Base-by-base conservation (phyloP, 1,140 invertebrate species). In the Scaptomyza hsui region DNA sequence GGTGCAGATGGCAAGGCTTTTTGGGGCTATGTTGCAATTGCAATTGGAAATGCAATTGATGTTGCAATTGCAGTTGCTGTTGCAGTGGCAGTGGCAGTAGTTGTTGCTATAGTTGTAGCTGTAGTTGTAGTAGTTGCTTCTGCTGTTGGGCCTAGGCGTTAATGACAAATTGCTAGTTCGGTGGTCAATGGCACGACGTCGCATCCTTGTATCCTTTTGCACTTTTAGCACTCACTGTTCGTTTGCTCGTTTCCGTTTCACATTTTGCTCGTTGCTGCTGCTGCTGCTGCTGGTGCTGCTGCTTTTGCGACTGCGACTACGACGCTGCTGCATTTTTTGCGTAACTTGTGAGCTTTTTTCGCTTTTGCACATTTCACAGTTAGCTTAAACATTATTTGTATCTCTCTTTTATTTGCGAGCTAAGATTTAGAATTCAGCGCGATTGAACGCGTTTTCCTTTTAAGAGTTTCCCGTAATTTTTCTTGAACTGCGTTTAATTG, bases 281-380 rank as follows among this genome's bases (percentile, higher is more conserved):
- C 26, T 68, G 53, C 61, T 62, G 62, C 53, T 21, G 19, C 19
- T 21, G 19, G 2, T 21, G 19, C 19, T 21, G 26, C 26, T 29
- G 26, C 26, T 37, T 37, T 37, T 62, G 41, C 42, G 57, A 44
- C 55, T 70, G 55, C 35, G 51, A 44, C 55, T 70, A 49, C 35
- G 51, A 56, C 47, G 67, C 67, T 81, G 81, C 73, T 85, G 78
- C 74, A 81, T 81, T 81, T 86, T 88, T 86, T 86, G 53, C 81
- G 82, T 76, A 86, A 88, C 74, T 85, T 88, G 45, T 86, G 82
- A 75, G 72, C 72, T 71, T 77, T 63, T 71, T 64, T 73, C 49
- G 49, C 60, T 44, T 73, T 76, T 59, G 37, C 61, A 75, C 75
- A 77, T 65, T 77, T 69, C 75, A 77, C 75, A 65, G 82, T 78